Base-by-base conservation (phyloP, 2,113 vertebrate species). In the Eublepharis macularius region DNA sequence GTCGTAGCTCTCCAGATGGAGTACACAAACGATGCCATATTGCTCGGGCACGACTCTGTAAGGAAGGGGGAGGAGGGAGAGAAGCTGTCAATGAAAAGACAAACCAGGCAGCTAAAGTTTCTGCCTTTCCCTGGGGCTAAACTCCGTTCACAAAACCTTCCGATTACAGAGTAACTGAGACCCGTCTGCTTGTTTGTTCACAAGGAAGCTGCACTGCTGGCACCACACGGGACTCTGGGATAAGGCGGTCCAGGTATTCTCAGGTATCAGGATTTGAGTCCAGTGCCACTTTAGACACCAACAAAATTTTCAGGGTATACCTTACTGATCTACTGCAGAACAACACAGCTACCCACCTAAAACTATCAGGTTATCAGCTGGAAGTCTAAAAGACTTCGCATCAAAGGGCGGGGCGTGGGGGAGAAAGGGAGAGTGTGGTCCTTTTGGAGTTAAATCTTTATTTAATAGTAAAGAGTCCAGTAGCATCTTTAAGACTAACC, bases 1-100 rank as follows among this genome's bases (percentile, higher is more conserved):
- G 68, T 92, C 85, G 86, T 90, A 91, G 90, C 83, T 85, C 82
- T 86, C 87, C 80, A 88, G 91, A 66, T 82, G 84, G 90, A 92
- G 77, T n/a, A 57, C 83, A 43, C 90, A 80, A 80, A 77, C 68
- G 43, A 47, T 5, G 83, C 85, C 85, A 75, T 0, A 65, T 9
- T 76, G 57, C 80, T 76, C 45, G 78, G 87, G 8, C 81, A 80
- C 11, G 65, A 90, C 85, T 76, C 72, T 47, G 74, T 29, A 9
- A 74, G 73, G 60, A 21, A 47, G 24, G 60, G 84, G 1, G 1
- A 0, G 0, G 0, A 34, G 63, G 45, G 82, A 76, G 75, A 45
- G 54, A 51, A 26, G 45, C 63, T 21, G 49, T 29, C 41, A 76
- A 57, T 26, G 68, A 60, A 17, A 89, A 60, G 74, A 12, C n/a